phyloP scores from a whole-genome alignment of 1,140 invertebrate species.

The Zaprionus camerounensis region DNA sequence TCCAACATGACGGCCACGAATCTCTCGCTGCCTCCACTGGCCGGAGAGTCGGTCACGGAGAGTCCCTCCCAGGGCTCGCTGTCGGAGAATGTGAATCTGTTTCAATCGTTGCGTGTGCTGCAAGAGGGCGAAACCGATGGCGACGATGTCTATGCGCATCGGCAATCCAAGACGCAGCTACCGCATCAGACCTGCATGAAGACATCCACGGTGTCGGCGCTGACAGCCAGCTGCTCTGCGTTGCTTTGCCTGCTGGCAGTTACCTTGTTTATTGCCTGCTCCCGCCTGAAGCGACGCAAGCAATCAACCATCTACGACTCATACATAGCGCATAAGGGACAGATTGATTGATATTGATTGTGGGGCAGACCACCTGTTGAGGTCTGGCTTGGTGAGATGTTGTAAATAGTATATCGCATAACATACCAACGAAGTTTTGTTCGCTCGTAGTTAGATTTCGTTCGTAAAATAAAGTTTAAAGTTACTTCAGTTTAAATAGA shows the following conservation, averaged over 20 bases:
- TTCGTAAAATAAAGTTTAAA: slow-evolving; percentile 28
- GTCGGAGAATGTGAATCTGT: slow-evolving; percentile 95
- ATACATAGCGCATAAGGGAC: slow-evolving; percentile 82
- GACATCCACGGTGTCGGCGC: slow-evolving; percentile 90
- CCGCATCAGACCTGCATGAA: slow-evolving; percentile 90
- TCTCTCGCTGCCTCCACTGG: slow-evolving; percentile 56
- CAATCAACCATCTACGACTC: slow-evolving; percentile 77
- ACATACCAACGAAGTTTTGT: slow-evolving; percentile 59
- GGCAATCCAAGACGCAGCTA: slow-evolving; percentile 72
- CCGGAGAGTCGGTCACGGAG: slow-evolving; percentile 48
- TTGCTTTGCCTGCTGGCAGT: slow-evolving; percentile 89
- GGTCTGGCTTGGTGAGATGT: slow-evolving; percentile 7
- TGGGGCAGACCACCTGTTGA: neutral
- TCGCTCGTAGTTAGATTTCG: slow-evolving; percentile 56
- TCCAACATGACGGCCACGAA: slow-evolving; percentile 80
- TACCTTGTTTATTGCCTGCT: slow-evolving; percentile 89
- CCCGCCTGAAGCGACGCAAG: slow-evolving; percentile 87
- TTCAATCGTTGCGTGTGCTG: slow-evolving; percentile 93
- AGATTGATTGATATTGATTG: slow-evolving; percentile 71
- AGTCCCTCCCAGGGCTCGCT: slow-evolving; percentile 60
- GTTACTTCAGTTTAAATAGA: neutral
- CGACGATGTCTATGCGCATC: slow-evolving; percentile 83
- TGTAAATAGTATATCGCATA: slow-evolving; percentile 49
- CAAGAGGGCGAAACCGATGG: slow-evolving; percentile 93
- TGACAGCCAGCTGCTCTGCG: slow-evolving; percentile 89